Percentiles rank a stretch among this genome's conserved stretches.
These are phyloP conservation scores for Alexandromys fortis DNA, from an alignment of 2,113 vertebrate species.

Conservation along the genomic window DNA sequence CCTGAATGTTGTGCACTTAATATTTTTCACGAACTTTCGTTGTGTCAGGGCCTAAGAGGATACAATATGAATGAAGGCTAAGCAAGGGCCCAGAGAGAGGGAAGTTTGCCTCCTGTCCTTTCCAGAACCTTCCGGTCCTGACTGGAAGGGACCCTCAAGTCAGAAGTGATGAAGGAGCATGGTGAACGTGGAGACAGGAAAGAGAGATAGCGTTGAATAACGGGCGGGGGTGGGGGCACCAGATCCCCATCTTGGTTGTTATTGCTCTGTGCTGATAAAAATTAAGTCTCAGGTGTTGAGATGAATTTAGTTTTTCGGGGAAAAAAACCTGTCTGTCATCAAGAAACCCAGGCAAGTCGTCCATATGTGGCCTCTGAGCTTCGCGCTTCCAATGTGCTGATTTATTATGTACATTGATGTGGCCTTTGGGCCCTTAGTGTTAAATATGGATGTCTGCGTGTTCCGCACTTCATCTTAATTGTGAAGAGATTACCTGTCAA, in stretches of 20 bases:
- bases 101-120: neutral
- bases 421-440: slow-evolving; percentile 44
- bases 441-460: slow-evolving; percentile 54
- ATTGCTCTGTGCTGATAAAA: neutral
- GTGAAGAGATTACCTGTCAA: slow-evolving; percentile 65
- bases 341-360: neutral
- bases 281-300: neutral
- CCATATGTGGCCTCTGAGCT: neutral
- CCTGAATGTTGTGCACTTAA: too few relatives aligned
- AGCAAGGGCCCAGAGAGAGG: neutral
- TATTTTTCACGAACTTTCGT: neutral
- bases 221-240: neutral
- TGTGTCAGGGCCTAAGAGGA: neutral
- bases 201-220: neutral
- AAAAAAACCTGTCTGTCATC: neutral
- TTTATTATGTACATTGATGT: slow-evolving; percentile 48
- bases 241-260: neutral
- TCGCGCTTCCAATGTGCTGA: neutral
- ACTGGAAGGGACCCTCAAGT: neutral
- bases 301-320: neutral
- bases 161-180: neutral
- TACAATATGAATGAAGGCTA: neutral
- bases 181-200: neutral
- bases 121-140: neutral
- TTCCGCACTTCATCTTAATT: slow-evolving; percentile 54